Percentiles rank a stretch among this genome's conserved stretches.
phyloP scores from a whole-genome alignment of 2,797 vertebrate genomes.

The Adrianichthys oophorus region DNA sequence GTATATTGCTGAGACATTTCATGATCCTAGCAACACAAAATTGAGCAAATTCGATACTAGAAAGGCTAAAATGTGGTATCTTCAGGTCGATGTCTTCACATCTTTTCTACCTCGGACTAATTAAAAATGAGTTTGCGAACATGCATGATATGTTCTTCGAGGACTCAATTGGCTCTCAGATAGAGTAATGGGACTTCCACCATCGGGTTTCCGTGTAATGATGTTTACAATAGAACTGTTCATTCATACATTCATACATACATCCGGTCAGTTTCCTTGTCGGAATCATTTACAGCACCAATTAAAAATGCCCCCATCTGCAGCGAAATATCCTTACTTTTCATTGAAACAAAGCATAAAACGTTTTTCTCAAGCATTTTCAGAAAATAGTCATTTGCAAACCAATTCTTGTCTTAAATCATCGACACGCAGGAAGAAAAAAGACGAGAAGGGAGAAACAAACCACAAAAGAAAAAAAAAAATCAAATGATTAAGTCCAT shows the following conservation, averaged over 20 bases:
- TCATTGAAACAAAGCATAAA: slow-evolving; percentile 77
- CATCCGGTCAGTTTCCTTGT: slow-evolving; percentile 87
- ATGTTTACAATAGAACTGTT: slow-evolving; percentile 89
- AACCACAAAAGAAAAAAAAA: slow-evolving; percentile 36
- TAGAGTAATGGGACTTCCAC: slow-evolving; percentile 85
- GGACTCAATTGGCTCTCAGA: slow-evolving; percentile 64
- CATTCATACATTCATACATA: slow-evolving; percentile 87
- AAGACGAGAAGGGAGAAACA: slow-evolving; percentile 42
- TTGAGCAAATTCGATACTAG: slow-evolving; percentile 68
- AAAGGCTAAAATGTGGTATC: slow-evolving; percentile 61
- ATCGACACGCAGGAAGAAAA: slow-evolving; percentile 84
- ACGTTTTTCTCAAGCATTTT: slow-evolving; percentile 87
- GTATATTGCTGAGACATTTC: slow-evolving; percentile 79
- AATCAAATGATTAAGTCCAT: slow-evolving; percentile 58
- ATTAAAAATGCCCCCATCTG: slow-evolving; percentile 87
- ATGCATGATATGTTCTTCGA: slow-evolving; percentile 55
- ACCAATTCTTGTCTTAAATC: slow-evolving; percentile 90
- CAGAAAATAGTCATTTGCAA: slow-evolving; percentile 92
- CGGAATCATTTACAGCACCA: slow-evolving; percentile 84
- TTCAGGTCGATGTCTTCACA: slow-evolving; percentile 69
- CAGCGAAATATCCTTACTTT: slow-evolving; percentile 77
- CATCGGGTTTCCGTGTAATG: slow-evolving; percentile 95
- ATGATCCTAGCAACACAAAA: slow-evolving; percentile 68
- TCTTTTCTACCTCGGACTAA: slow-evolving; percentile 64
- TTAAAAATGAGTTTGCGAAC: slow-evolving; percentile 64